Conservation (phyloP, 35 echinoderm and acorn worm species). For the Heliocidaris tuberculata region DNA sequence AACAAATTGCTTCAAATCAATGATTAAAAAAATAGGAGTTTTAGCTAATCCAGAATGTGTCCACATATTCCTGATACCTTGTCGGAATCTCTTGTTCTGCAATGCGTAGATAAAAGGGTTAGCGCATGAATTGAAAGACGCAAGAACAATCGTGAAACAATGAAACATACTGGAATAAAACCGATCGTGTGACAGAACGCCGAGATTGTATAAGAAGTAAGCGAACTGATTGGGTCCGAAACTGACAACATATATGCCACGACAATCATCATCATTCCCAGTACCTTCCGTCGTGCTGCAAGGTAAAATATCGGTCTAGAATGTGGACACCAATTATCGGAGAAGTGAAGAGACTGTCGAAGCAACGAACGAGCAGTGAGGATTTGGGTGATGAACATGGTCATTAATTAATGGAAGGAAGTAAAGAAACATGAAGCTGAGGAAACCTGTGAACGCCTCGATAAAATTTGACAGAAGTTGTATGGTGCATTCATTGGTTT, state of each 20-base stretch:
- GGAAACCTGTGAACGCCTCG: neutral
- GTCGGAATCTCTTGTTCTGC: neutral
- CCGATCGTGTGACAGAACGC: neutral
- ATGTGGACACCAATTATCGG: neutral
- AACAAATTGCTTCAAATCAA: neutral
- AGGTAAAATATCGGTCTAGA: neutral
- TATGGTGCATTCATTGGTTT: neutral
- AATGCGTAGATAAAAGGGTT: neutral
- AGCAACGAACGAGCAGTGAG: neutral
- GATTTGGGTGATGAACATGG: neutral
- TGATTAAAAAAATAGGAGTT: neutral
- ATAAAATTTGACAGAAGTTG: neutral
- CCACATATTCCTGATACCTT: neutral
- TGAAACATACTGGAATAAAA: neutral
- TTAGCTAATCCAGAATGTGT: neutral
- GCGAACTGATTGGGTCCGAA: neutral
- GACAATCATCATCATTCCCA: neutral
- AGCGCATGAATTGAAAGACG: neutral
- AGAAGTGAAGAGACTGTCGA: neutral
- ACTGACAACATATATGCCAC: neutral
- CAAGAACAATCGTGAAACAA: neutral
- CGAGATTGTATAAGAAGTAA: neutral
- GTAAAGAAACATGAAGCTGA: neutral
- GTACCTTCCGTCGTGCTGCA: neutral
- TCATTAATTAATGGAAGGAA: neutral